Evolutionary conservation across 92 coral and sea anemone species (phyloP), one percentile per base, ranked within the genome.

Genomic region (Zoanthus sansibaricus): DNA sequence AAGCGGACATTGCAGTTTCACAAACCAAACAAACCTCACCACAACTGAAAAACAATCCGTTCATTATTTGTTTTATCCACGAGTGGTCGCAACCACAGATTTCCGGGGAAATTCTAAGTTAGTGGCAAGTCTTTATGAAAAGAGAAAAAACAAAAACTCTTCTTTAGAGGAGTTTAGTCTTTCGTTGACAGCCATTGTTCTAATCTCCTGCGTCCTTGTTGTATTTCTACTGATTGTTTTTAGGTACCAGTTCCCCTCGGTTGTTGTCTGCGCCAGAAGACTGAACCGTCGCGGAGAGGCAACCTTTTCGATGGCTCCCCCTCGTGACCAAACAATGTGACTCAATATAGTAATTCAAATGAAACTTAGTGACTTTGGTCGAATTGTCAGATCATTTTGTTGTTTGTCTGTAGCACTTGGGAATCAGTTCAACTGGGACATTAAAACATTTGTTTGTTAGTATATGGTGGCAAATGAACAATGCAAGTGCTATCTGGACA

Each of bases 201-300:
- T 94, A 67, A 90, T 93, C 55, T 88, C 92, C 7, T 92, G 90
- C 15, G 94, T 95, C 0, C 58, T 93, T 72, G 90, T 94, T 3
- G 95, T 94, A 5, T 59, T 94, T 49, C 80, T 94, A 11, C 83
- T 94, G 0, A 61, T 93, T 10, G 44, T 88, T 4, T 86, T 94
- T 90, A 91, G 91, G 69, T 87, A 91, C 64, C 91, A 67, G 25
- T 87, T 93, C 17, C 98, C 98, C 11, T 87, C 87, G 37, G 76
- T 93, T 32, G 80, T 94, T 12, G 59, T 77, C 72, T 94, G 94
- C 70, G 84, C 93, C 7, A 91, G 98, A 48, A 88, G 91, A 3
- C 90, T 91, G 31, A 94, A 95, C n/a, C 91, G 94, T 86, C 90
- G 95, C 47, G 95, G 98, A 4, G 98, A 94, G 12, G 85, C 85